phyloP scores from a whole-genome alignment of 1,140 invertebrate species.

The Araneus ventricosus region DNA sequence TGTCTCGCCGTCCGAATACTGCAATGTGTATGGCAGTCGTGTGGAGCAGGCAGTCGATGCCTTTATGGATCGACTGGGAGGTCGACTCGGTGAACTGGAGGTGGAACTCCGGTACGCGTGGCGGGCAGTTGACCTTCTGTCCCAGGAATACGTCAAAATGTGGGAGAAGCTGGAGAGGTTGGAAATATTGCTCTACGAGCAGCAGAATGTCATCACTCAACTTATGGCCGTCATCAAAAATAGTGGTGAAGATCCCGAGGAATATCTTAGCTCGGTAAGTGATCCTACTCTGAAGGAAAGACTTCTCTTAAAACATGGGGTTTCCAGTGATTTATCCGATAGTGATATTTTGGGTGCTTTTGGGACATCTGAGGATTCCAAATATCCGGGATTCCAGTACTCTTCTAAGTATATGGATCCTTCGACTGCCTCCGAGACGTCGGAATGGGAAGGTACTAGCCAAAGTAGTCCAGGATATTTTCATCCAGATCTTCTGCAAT shows the following conservation, averaged over 20 bases:
- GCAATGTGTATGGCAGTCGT: conserved; percentile 60
- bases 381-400: conserved; percentile 9
- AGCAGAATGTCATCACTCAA: conserved; percentile 94
- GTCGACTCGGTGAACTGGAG: conserved; percentile 89
- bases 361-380: not conserved
- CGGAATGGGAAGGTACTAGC: conserved; percentile 63
- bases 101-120: conserved; percentile 94
- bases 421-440: conserved; percentile 31
- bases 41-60: conserved; percentile 78
- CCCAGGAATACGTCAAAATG: conserved; percentile 95
- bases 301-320: conserved; percentile 41
- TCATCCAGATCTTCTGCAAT: conserved; percentile 77
- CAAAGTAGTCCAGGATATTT: conserved; percentile 58
- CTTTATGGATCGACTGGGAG: conserved; percentile 91
- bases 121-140: conserved; percentile 92
- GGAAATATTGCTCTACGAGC: conserved; percentile 92
- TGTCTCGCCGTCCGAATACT: conserved; percentile 43
- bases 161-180: conserved; percentile 95
- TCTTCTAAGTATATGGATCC: conserved; percentile 53
- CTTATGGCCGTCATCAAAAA: conserved; percentile 83
- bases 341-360: conserved; percentile 41
- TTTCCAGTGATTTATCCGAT: conserved; percentile 60
- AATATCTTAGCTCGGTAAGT: conserved; percentile 32
- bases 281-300: conserved; percentile 52
- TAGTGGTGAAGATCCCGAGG: conserved; percentile 61